phyloP scores from a whole-genome alignment of 2,797 vertebrate genomes.

The Mormyrops boulengeri region DNA sequence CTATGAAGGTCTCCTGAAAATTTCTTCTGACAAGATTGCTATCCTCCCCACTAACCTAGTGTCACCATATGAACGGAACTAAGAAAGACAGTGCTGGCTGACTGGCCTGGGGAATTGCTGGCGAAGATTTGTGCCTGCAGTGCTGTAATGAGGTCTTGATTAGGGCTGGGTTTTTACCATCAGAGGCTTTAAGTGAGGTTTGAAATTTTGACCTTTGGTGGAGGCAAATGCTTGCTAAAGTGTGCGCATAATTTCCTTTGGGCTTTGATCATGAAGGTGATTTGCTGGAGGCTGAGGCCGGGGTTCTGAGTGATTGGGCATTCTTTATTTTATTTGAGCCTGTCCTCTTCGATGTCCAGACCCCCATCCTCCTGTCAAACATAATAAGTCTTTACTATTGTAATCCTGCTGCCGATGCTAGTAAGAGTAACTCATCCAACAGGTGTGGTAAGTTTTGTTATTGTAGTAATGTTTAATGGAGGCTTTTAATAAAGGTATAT shows the following conservation, averaged over 20 bases:
- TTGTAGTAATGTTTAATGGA: neutral
- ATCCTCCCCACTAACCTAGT: constrained; percentile 41
- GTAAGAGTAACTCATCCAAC: neutral
- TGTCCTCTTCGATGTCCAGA: neutral
- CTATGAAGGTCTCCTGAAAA: constrained; percentile 66
- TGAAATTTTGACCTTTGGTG: constrained; percentile 38
- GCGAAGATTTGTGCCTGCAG: constrained; percentile 51
- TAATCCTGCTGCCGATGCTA: neutral
- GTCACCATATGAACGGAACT: constrained; percentile 38
- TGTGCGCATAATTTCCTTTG: constrained; percentile 17
- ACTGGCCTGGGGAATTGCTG: constrained; percentile 45
- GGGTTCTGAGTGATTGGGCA: neutral
- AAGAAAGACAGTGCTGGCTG: constrained; percentile 30
- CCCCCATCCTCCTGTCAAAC: neutral
- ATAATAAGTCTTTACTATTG: neutral
- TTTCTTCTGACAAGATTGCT: constrained; percentile 55
- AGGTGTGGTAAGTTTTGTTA: neutral
- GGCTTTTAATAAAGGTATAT: neutral
- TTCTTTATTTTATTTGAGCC: neutral
- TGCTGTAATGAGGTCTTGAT: constrained; percentile 58
- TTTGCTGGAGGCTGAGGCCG: constrained; percentile 6
- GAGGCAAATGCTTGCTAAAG: constrained; percentile 26
- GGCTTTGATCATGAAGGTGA: neutral
- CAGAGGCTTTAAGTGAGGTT: constrained; percentile 44
- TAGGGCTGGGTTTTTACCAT: constrained; percentile 50